Base-by-base conservation (phyloP, 2,888 invertebrate genomes). In the Andrena dorsata region DNA sequence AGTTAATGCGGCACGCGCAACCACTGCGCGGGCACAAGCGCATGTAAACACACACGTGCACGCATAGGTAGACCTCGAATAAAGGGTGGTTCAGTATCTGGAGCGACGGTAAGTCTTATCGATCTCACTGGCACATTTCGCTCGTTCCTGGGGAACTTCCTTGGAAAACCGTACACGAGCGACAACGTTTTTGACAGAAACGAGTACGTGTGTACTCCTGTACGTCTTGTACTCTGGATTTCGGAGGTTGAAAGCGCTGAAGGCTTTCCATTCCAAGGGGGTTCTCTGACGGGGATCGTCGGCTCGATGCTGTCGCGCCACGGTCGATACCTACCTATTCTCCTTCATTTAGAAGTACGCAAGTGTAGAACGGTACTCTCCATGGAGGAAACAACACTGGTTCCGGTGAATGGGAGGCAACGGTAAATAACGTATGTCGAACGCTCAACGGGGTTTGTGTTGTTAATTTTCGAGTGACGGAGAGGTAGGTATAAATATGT, bases 1-100 rank as follows among this genome's bases (percentile, higher is more conserved):
- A 49, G 56, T 61, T 80, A 82, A 85, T 79, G 66, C 73, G 60
- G 41, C 68, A 70, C 72, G 60, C 30, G 58, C 53, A 47, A 10
- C 60, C 30, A 35, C 41, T 49, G 53, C 51, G 20, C 53, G 20
- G 20, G 20, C 53, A n/a, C 53, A n/a, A n/a, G 20, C 53, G 20
- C 53, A 5, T 23, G 53, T 23, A 20, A 8, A 56, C 56, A 20
- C 8, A 23, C 53, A 20, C 56, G 13, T 26, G 23, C 23, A 32
- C 51, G 71, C 47, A 35, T 49, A 49, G 41, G 41, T 5, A 16
- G 41, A 41, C 16, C 26, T 41, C 56, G 28, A 80, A 83, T 68
- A 70, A 77, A 80, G 65, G 66, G 16, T 51, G 61, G 16, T 26
- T 41, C 26, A 30, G 63, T 74, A 66, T 66, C 63, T n/a, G 63